Evolutionary conservation across 1,140 invertebrate species (phyloP), one percentile per base, ranked within the genome.

Genomic region (Prorops nasuta): DNA sequence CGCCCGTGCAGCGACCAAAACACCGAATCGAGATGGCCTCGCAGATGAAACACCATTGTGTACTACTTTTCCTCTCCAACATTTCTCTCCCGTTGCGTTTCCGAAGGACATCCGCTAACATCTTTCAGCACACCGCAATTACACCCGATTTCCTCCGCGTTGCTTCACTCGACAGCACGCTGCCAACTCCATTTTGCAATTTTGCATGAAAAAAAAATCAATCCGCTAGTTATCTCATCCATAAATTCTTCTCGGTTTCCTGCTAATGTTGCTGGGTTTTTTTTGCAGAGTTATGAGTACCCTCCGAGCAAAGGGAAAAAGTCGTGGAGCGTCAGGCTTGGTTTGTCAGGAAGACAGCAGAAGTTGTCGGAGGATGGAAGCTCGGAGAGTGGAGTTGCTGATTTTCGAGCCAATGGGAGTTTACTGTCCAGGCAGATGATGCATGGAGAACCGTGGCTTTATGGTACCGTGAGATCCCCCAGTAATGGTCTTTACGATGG

Each of bases 371-470:
- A 49, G 79, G 79, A 32, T 84, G 82, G 71, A 76, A 81, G 7
- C 75, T 73, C 58, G 72, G 79, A 55, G 78, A 75, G 39, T 76
- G 74, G 14, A 77, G 80, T 12, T 82, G 79, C 52, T 75, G 24
- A 4, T 6, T 28, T 4, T 4, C 24, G 4, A 28, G 24, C 24
- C 4, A 28, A 10, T 28, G 24, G 24, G 24, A 10, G 4, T 4
- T 28, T 83, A 3, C 68, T 90, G 49, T 86, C 86, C 32, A 86
- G 87, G 68, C 89, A 87, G 64, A 91, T 91, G 88, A 85, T 89
- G 55, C 90, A 90, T 73, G 86, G 67, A 1, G 88, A 91, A 55
- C 86, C 87, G 21, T 91, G 88, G 88, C 79, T 91, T 1, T 91
- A 91, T 59, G 87, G 88, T 47, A 88, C 86, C 2, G 83, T 88